phyloP scores from a whole-genome alignment of 2,888 invertebrate genomes.

The Chaitophorus viminalis region DNA sequence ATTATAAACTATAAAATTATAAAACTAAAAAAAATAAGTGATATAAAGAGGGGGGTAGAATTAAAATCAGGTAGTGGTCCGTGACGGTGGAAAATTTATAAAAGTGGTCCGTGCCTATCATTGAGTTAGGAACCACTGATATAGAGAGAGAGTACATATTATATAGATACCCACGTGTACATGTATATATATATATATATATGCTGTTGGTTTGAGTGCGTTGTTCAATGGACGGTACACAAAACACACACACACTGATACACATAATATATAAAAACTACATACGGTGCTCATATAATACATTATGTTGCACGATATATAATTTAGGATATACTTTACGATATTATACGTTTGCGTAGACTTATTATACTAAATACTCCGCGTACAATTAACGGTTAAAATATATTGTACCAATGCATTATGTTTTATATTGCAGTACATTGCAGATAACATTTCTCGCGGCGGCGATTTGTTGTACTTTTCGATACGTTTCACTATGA shows the following conservation, averaged over 20 bases:
- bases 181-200: neutral
- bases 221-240: constrained; percentile 14
- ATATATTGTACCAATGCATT: neutral
- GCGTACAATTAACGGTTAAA: constrained; percentile 3
- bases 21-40: no score
- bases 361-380: neutral
- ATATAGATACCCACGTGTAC: no score
- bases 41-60: no score
- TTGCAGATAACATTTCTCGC: neutral
- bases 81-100: no score
- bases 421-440: no score
- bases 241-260: neutral
- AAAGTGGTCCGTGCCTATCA: no score
- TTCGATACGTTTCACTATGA: neutral
- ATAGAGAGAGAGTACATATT: no score
- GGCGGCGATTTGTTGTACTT: neutral
- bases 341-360: no score
- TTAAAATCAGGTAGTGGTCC: no score
- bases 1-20: no score
- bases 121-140: no score
- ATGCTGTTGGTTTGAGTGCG: neutral
- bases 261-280: neutral
- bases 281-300: neutral
- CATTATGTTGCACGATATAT: neutral
- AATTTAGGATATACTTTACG: neutral